Evolutionary conservation across 2,888 invertebrate genomes (phyloP).

Genomic region (Theretra japonica): DNA sequence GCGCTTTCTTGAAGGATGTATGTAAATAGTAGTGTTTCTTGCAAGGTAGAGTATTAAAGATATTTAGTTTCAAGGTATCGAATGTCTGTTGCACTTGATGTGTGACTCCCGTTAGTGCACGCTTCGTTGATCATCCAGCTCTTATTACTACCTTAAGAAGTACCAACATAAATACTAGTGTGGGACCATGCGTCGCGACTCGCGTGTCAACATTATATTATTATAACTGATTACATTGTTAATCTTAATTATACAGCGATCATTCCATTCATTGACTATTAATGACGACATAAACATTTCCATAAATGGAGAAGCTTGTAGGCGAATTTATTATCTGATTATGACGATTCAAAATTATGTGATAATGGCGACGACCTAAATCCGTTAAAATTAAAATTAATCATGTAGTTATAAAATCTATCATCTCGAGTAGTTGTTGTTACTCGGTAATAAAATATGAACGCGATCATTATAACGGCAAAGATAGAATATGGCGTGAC

Average conservation of each 20-base stretch:
- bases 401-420: background rate
- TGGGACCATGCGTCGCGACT: background rate
- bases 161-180: slow-evolving; percentile 32
- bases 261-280: background rate
- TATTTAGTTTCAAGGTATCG: slow-evolving; percentile 70
- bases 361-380: background rate
- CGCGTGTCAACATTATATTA: background rate
- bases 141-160: slow-evolving; percentile 56
- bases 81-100: slow-evolving; percentile 71
- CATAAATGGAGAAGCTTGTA: background rate
- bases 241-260: background rate
- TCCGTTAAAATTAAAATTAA: background rate
- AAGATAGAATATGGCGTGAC: too few relatives aligned
- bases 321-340: background rate
- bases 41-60: slow-evolving; percentile 38
- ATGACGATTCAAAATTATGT: background rate
- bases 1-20: background rate
- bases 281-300: background rate
- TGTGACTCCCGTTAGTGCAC: slow-evolving; percentile 77
- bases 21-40: slow-evolving; percentile 14
- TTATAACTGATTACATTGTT: background rate
- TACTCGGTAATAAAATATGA: background rate
- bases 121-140: slow-evolving; percentile 71
- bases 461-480: background rate
- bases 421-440: background rate